Evolutionary conservation across 2,797 vertebrate genomes (phyloP), one percentile per base, ranked within the genome.

Genomic region (Pseudochirops corinnae): DNA sequence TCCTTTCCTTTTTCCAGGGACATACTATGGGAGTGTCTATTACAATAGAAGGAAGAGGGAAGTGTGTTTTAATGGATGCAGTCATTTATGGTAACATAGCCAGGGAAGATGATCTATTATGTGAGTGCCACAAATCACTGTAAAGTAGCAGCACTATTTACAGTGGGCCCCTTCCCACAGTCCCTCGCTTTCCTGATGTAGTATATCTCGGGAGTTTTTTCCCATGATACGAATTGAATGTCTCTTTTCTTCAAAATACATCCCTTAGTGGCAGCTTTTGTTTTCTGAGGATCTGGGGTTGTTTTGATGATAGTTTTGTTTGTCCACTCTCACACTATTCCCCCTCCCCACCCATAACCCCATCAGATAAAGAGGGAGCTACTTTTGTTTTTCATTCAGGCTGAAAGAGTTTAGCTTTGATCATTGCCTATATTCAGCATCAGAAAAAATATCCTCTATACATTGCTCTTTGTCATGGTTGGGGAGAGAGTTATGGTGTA

Each of bases 351-450:
- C 67, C 18, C 67, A 39, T 21, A 74, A 31, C 46, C 39, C 62
- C 56, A 29, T 0, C 91, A 11, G 29, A 62, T 55, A 28, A 97
- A 92, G 26, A 93, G 91, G 46, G 39, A 92, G 28, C 24, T 95
- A 62, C 13, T 56, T 97, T 97, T 97, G 91, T 96, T 97, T 97
- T 96, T 90, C 62, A 58, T 97, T 96, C 93, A 97, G 94, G 87
- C 53, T 94, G 91, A 94, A 28, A 31, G 93, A 93, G 90, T 94
- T 96, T 91, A 92, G 56, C 67, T 96, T 95, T 96, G 56, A 97
- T 95, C 94, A 87, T 46, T 55, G 91, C 52, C 95, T 97, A 28
- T 87, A 56, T 31, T 53, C 33, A 50, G 24, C 57, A 95, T 96
- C 94, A 96, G 92, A 97, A 93, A 96, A 97, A 96, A 96, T 92